Base-by-base conservation (phyloP, 2,113 vertebrate species). In the Rana temporaria region DNA sequence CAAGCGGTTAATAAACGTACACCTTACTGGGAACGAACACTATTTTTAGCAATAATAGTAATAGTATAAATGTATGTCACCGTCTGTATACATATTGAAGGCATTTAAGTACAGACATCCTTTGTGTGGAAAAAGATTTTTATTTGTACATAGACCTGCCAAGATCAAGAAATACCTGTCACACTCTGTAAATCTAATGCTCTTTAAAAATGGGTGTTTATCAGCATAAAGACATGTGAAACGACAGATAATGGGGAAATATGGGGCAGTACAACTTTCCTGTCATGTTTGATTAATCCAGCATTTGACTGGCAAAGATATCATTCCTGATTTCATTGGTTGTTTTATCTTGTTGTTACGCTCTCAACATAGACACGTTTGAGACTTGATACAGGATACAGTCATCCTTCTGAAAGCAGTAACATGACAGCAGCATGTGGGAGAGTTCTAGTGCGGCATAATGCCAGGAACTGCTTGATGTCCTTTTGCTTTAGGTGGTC, bases 401-500 rank as follows among this genome's bases (percentile, higher is more conserved):
- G 52, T 70, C 55, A 71, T 52, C 34, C 20, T 57, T 80, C 38
- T 69, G 66, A 80, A 80, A 77, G 63, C 66, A 69, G 53, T 68
- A 68, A 69, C 26, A 66, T 38, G 64, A 57, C 53, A 68, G 62
- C 18, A 24, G 52, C 63, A 67, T 38, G 48, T 53, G 63, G 30
- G 48, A n/a, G 38, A 65, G 65, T 42, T 69, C n/a, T 4, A 18
- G 30, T 56, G 63, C 19, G 26, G 66, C 30, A 80, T 19, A 22
- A 19, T 30, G 78, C 78, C 55, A 80, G 66, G 55, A 19, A 57
- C 62, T 20, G 55, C 66, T 80, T 80, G 55, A 59, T 70, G 55
- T 70, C 55, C 34, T 78, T 70, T 70, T 53, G 52, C 77, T 79
- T 59, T 79, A 69, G 77, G 53, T 42, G 64, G 30, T 68, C 68